Conservation (phyloP, 2,113 vertebrate species). For the Catharus bicknelli region DNA sequence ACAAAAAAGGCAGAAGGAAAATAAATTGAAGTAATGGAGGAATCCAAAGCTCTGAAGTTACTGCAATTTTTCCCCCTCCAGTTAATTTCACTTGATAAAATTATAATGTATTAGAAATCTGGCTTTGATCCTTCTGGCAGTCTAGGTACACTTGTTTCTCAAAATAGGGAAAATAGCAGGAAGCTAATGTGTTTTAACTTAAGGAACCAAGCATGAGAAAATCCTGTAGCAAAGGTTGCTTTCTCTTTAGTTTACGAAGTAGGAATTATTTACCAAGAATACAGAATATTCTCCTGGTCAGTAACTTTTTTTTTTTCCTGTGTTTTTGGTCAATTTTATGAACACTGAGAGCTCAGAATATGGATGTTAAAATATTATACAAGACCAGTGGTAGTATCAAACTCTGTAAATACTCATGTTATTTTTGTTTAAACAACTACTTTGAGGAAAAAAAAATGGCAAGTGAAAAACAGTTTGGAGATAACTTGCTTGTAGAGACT, state of each 20-base stretch:
- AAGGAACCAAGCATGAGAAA: background rate
- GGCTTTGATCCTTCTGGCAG: background rate
- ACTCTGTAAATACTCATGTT: background rate
- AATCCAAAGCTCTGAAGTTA: background rate
- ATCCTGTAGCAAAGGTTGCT: background rate
- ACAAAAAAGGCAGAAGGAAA: background rate
- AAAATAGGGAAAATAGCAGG: background rate
- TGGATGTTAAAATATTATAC: background rate
- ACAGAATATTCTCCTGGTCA: background rate
- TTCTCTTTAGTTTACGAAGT: background rate
- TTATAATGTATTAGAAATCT: background rate
- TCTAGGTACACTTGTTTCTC: background rate
- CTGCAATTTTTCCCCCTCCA: background rate
- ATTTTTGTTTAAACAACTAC: background rate
- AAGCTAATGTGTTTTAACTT: background rate
- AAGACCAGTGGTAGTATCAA: background rate
- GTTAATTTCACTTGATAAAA: background rate
- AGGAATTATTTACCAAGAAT: background rate
- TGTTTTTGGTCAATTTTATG: background rate
- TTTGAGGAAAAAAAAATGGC: background rate
- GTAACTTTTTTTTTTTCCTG: background rate
- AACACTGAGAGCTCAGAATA: background rate
- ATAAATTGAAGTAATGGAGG: background rate
- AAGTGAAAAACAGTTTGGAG: background rate
- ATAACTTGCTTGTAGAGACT: background rate